Evolutionary conservation across 2,888 invertebrate genomes (phyloP), one percentile per base, ranked within the genome.

Genomic region (Machimus rusticus): DNA sequence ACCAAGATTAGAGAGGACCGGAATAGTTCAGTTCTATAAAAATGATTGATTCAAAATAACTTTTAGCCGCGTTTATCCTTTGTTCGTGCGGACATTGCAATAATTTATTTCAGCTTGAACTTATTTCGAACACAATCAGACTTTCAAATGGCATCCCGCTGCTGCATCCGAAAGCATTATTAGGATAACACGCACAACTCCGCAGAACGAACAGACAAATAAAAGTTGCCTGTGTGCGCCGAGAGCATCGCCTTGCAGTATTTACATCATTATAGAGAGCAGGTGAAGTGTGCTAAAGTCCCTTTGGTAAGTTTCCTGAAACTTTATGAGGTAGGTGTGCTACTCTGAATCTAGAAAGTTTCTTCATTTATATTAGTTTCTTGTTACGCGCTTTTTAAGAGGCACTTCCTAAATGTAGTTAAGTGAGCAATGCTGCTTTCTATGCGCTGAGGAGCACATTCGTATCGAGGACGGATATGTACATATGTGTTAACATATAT

Each of bases 311-410:
- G 76, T 76, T 76, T 31, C 34, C 76, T n/a, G 37, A 39, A 76
- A 76, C 37, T 37, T 76, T 76, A 28, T 76, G 76, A 23, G 39
- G 39, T 76, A 39, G 51, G n/a, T 51, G 19, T n/a, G 51, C 76
- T 39, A 37, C 19, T 76, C 76, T 39, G 31, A 76, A 76, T 76
- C 76, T 76, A 34, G 76, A 37, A 76, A 76, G 76, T 76, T 76
- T 76, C 76, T 76, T 39, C 37, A n/a, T n/a, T 76, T 76, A 76
- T 76, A 39, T 76, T 37, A 76, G 76, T 76, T 76, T 76, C 76
- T 76, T 39, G n/a, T 34, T 76, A 39, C 76, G 39, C 76, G 39
- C n/a, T 76, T 76, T 76, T 39, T 76, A 39, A 39, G 76, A n/a
- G 76, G 76, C 39, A 39, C 76, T 76, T 37, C 76, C 76, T 76